These are phyloP conservation scores for Tachystola acroxantha DNA, from an alignment of 2,888 invertebrate species.

Conservation along the genomic window DNA sequence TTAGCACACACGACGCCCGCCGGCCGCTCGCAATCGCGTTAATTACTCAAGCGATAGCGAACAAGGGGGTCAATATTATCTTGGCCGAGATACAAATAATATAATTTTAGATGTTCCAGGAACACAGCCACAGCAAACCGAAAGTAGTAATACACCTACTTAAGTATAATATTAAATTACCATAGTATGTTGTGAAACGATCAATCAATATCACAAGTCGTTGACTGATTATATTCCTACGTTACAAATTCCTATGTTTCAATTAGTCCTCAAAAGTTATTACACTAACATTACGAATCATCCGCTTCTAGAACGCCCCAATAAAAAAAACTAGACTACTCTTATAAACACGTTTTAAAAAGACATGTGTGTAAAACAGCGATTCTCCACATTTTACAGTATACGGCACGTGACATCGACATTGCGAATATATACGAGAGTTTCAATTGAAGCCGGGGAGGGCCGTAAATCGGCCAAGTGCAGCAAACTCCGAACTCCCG, in stretches of 20 bases:
- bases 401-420: background rate
- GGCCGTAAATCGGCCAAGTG: constrained; percentile 70
- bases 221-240: no score
- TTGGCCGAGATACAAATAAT: background rate
- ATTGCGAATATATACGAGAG: constrained; percentile 26
- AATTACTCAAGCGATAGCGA: constrained; percentile 46
- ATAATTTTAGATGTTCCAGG: no score
- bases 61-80: constrained; percentile 28
- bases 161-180: no score
- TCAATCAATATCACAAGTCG: no score
- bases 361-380: background rate
- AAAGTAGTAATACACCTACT: no score
- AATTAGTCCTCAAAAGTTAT: no score
- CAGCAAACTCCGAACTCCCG: constrained; percentile 28
- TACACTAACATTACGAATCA: no score
- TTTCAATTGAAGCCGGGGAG: constrained; percentile 47
- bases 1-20: constrained; percentile 20
- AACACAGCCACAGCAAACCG: no score
- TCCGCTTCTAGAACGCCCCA: no score
- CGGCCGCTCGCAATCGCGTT: constrained; percentile 45
- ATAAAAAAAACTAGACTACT: no score
- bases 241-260: no score
- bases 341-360: background rate
- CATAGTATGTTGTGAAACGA: no score
- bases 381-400: background rate